phyloP scores from a whole-genome alignment of 2,113 vertebrate species.

The Eptesicus fuscus region DNA sequence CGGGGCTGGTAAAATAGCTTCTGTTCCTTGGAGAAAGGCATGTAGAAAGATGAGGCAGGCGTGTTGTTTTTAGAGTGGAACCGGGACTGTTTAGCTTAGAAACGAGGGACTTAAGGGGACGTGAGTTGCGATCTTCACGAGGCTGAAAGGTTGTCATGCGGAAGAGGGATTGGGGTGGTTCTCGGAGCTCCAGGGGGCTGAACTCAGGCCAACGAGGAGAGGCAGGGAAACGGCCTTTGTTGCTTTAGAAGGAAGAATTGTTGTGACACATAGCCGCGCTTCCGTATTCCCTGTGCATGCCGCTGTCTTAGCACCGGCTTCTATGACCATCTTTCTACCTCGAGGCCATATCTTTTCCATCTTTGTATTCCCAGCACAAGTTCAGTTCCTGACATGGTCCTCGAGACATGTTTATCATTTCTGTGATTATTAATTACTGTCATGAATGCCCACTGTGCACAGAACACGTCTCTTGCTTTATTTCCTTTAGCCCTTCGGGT shows the following conservation, averaged over 20 bases:
- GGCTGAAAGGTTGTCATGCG: background rate
- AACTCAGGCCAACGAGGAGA: background rate
- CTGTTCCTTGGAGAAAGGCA: constrained; percentile 53
- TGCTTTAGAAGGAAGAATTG: background rate
- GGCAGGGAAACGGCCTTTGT: background rate
- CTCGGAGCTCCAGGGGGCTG: background rate
- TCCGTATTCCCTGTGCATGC: background rate
- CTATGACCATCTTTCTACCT: background rate
- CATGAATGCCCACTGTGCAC: background rate
- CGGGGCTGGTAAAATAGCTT: constrained; percentile 41
- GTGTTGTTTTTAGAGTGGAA: constrained; percentile 47
- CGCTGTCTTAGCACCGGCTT: background rate
- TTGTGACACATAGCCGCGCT: background rate
- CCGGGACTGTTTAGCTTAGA: constrained; percentile 24
- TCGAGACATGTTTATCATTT: background rate
- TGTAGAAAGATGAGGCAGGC: constrained; percentile 34
- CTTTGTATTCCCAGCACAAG: background rate
- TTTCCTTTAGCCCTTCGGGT: background rate
- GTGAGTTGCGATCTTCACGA: background rate
- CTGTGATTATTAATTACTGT: background rate
- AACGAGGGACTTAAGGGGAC: background rate
- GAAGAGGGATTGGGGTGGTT: background rate
- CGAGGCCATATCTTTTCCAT: background rate
- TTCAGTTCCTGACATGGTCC: background rate
- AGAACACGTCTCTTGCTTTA: background rate